These are phyloP conservation scores for Corbicula japonica DNA, from an alignment of 2,888 invertebrate genomes.

Conservation along the genomic window DNA sequence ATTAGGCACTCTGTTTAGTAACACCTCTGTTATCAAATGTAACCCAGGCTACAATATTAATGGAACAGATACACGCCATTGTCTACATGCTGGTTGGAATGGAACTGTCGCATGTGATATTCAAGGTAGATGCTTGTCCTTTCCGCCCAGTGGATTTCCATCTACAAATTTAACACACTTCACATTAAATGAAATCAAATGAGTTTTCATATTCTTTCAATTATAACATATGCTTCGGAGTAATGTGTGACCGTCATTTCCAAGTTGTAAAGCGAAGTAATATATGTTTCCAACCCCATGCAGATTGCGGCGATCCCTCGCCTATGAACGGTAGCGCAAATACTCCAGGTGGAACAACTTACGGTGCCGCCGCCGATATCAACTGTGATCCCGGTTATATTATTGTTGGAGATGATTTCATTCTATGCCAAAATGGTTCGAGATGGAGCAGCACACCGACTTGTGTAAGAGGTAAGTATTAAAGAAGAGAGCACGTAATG, in stretches of 20 bases:
- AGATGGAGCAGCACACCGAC: slow-evolving; percentile 6
- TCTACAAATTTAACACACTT: no score
- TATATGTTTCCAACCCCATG: background rate
- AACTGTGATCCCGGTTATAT: slow-evolving; percentile 37
- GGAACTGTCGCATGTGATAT: background rate
- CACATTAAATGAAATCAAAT: no score
- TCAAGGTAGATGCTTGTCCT: no score
- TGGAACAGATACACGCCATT: background rate
- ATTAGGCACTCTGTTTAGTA: background rate
- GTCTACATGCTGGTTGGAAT: slow-evolving; percentile 6
- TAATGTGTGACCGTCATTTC: no score
- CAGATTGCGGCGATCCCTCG: slow-evolving; percentile 40
- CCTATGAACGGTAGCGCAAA: slow-evolving; percentile 18
- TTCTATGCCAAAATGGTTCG: slow-evolving; percentile 20
- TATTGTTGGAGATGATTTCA: slow-evolving; percentile 7
- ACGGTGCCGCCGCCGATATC: slow-evolving; percentile 7
- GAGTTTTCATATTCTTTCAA: no score
- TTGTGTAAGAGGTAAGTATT: slow-evolving; percentile 7
- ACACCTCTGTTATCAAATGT: background rate
- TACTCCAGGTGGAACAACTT: slow-evolving; percentile 23
- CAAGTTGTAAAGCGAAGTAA: no score
- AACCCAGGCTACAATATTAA: slow-evolving; percentile 6
- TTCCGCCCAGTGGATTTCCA: no score
- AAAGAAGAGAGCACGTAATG: background rate
- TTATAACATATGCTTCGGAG: no score